phyloP scores from a whole-genome alignment of 2,888 invertebrate genomes.

The Tetranychus piercei region DNA sequence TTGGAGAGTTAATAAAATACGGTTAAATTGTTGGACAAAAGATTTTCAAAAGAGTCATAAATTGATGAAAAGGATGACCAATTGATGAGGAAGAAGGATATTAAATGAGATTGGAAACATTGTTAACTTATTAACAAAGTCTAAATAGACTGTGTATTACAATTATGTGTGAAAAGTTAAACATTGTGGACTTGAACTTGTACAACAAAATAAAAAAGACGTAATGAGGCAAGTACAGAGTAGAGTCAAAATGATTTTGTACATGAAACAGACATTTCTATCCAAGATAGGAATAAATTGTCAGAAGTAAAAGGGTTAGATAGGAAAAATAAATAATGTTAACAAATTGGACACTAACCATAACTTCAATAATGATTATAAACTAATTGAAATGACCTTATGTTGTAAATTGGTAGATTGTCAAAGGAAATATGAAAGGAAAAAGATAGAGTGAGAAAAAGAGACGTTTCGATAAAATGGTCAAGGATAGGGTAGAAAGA shows the following conservation, averaged over 20 bases:
- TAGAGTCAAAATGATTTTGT: not conserved
- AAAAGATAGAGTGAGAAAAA: conserved; percentile 7
- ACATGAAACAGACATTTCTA: not conserved
- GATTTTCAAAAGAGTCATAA: no score
- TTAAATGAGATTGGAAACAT: not conserved
- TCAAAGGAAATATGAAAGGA: not conserved
- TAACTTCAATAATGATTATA: no score
- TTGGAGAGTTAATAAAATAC: no score
- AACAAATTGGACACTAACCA: no score
- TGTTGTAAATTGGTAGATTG: not conserved
- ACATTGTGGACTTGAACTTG: no score
- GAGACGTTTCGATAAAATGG: not conserved
- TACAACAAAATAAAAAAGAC: no score
- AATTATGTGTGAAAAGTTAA: not conserved
- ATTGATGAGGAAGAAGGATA: not conserved
- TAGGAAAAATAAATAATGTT: no score
- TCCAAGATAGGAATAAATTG: not conserved
- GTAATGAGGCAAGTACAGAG: not conserved
- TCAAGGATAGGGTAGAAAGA: not conserved
- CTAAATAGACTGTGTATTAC: not conserved
- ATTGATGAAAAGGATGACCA: no score
- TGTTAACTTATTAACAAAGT: not conserved
- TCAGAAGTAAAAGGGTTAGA: no score
- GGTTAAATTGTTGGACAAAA: no score
- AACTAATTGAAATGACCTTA: not conserved